Evolutionary conservation across 1,140 invertebrate species (phyloP).

Genomic region (Heterodera carotae): DNA sequence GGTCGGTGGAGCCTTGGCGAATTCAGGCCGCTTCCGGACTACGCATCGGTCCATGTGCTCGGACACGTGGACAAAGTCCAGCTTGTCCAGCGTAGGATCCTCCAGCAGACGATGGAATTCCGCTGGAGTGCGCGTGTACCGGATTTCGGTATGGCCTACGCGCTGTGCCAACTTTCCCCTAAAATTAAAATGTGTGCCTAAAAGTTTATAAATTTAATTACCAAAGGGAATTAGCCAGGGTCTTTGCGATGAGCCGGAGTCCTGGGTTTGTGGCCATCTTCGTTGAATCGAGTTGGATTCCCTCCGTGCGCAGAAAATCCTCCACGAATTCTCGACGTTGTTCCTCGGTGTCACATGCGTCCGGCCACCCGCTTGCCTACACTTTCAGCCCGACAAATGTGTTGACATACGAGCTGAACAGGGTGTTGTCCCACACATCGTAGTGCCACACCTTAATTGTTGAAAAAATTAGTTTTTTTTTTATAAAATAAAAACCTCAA

Average conservation of each 20-base stretch:
- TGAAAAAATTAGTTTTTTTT: neutral
- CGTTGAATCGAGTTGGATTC: neutral
- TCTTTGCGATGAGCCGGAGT: neutral
- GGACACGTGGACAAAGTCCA: slow-evolving; percentile 23
- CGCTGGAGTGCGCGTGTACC: slow-evolving; percentile 15
- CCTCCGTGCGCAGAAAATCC: neutral
- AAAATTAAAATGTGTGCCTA: slow-evolving; percentile 3
- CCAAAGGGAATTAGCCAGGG: neutral
- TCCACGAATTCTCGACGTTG: neutral
- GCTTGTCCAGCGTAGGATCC: slow-evolving; percentile 18
- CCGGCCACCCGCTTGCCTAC: neutral
- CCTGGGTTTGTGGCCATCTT: neutral
- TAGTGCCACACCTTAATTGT: slow-evolving; percentile 10
- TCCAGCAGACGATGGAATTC: slow-evolving; percentile 27
- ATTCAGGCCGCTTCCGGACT: slow-evolving; percentile 10
- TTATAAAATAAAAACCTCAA: neutral
- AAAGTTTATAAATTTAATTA: neutral
- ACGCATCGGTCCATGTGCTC: slow-evolving; percentile 21
- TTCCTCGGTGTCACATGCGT: neutral
- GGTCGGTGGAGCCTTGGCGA: slow-evolving; percentile 11
- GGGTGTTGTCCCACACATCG: neutral
- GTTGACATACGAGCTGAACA: neutral
- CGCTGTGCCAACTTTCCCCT: slow-evolving; percentile 29
- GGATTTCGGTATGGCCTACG: slow-evolving; percentile 10
- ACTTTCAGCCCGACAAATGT: no score